Base-by-base conservation (phyloP, 2,113 vertebrate species). In the Halichoerus grypus region DNA sequence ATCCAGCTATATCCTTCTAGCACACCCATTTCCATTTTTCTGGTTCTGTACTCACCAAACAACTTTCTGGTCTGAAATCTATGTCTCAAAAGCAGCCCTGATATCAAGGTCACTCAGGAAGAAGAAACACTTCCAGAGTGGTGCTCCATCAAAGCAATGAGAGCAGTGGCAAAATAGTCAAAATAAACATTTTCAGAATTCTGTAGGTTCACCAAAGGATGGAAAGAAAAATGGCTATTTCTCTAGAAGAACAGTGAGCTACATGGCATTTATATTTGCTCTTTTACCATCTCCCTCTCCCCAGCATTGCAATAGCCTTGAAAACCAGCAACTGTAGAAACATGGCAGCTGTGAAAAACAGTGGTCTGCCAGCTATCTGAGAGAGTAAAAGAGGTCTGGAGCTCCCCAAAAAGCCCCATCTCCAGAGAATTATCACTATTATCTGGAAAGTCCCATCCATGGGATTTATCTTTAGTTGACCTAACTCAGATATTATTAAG, bases 181-280 rank as follows among this genome's bases (percentile, higher is more conserved):
- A 81, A 93, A 63, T 81, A 19, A 95, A 69, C 39, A 69, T 83
- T 96, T 90, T 95, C 33, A 81, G 31, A 90, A 97, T 19, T 72
- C 79, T 87, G 12, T 42, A 94, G 90, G 79, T 79, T 84, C 91
- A 97, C 13, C 39, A 46, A 63, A 83, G 12, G 11, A 3, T 85
- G 42, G 5, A 19, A 63, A 51, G 9, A 85, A 83, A 91, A 94
- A 61, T 24, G 6, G 65, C 14, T 49, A 36, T 19, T 77, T 89
- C 26, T 85, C n/a, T 36, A 33, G 36, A 21, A 53, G 53, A 85
- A 82, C 7, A 71, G 22, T 51, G 51, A 96, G 65, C 39, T 63
- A 46, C 77, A 33, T 39, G 33, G 28, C 51, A 92, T 22, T 57
- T 63, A 86, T 63, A 51, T 21, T 63, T 65, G 19, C 5, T 84